phyloP scores from a whole-genome alignment of 2,888 invertebrate species.

The Ochropacha duplaris region DNA sequence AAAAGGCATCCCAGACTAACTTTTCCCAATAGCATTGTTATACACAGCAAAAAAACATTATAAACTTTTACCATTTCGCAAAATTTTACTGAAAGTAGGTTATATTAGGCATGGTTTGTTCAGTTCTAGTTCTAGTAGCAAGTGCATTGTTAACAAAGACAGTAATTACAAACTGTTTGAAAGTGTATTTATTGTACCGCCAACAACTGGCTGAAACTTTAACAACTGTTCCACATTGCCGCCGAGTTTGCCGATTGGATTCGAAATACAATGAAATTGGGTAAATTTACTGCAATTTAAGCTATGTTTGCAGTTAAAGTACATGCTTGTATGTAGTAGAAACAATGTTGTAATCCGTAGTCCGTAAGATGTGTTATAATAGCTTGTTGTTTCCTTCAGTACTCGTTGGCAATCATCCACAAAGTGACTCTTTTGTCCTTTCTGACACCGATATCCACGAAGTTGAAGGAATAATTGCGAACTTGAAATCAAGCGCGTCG shows the following conservation, averaged over 20 bases:
- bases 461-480: too few relatives aligned
- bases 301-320: neutral
- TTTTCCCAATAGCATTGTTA: neutral
- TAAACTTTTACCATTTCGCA: neutral
- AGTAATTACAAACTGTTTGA: constrained; percentile 20
- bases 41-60: neutral
- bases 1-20: neutral
- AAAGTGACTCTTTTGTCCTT: too few relatives aligned
- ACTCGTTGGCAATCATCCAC: too few relatives aligned
- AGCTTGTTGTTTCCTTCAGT: too few relatives aligned
- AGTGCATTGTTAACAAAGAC: constrained; percentile 11
- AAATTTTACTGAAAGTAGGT: neutral
- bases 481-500: too few relatives aligned
- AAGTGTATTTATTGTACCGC: constrained; percentile 17
- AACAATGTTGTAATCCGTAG: too few relatives aligned
- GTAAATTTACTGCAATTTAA: too few relatives aligned
- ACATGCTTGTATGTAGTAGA: too few relatives aligned
- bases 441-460: too few relatives aligned
- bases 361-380: too few relatives aligned
- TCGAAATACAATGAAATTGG: neutral
- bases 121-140: constrained; percentile 11
- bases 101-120: neutral
- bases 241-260: neutral
- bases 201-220: constrained; percentile 10
- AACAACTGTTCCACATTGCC: neutral